A percentile compares a stretch with the other conserved stretches of the same genome.
phyloP scores from a whole-genome alignment of 2,113 vertebrate species.

The Barnardius zonarius region DNA sequence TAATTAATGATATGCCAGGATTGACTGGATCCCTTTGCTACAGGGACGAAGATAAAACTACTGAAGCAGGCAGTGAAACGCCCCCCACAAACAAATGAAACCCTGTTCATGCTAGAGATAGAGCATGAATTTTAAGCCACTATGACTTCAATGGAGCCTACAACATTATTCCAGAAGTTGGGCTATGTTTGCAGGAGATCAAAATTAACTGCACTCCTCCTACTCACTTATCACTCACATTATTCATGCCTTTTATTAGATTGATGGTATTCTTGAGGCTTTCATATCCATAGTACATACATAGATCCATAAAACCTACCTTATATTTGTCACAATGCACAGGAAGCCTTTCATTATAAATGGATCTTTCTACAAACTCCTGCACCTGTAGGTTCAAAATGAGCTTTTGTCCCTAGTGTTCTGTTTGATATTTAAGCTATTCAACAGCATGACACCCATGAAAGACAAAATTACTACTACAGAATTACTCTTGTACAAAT shows the following conservation, averaged over 20 bases:
- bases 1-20: rapidly evolving
- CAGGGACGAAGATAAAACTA: not conserved
- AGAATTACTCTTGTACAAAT: not conserved
- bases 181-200: not conserved
- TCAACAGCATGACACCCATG: not conserved
- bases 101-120: not conserved
- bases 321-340: not conserved
- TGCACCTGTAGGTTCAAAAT: not conserved
- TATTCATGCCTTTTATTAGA: not conserved
- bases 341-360: not conserved
- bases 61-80: not conserved
- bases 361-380: not conserved
- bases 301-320: not conserved
- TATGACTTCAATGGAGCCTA: not conserved
- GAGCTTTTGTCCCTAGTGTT: not conserved
- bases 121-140: not conserved
- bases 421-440: not conserved
- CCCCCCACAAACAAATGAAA: rapidly evolving
- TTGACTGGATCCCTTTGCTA: not conserved
- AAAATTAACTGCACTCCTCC: not conserved
- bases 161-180: not conserved
- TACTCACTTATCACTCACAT: not conserved
- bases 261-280: not conserved
- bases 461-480: not conserved
- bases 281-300: not conserved